Percentiles rank a stretch among this genome's conserved stretches.
phyloP scores from a whole-genome alignment of 2,113 vertebrate species.

The Labeo catla region DNA sequence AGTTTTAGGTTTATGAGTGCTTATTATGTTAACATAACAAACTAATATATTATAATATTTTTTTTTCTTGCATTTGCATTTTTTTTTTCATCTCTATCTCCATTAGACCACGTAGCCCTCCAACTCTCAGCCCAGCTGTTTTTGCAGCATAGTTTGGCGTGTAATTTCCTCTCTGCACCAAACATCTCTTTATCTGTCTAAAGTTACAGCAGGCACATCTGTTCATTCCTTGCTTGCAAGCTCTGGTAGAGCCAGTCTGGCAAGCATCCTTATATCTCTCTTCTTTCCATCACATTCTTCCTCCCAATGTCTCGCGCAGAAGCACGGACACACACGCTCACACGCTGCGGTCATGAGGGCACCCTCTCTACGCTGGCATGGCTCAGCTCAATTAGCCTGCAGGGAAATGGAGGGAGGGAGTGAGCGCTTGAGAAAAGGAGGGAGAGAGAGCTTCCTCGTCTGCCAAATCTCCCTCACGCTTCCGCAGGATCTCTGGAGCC shows the following conservation, averaged over 20 bases:
- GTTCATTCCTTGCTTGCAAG: slow-evolving; percentile 40
- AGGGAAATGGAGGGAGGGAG: slow-evolving; percentile 36
- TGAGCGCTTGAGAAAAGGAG: slow-evolving; percentile 1
- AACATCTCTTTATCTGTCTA: slow-evolving; percentile 44
- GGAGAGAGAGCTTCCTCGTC: slow-evolving; percentile 17
- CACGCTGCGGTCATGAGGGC: slow-evolving; percentile 51
- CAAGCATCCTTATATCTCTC: slow-evolving; percentile 19
- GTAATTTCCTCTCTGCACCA: slow-evolving; percentile 43
- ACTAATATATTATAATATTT: no score
- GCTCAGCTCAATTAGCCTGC: slow-evolving; percentile 63
- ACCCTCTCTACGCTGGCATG: slow-evolving; percentile 51
- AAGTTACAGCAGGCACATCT: slow-evolving; percentile 45
- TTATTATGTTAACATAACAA: no score
- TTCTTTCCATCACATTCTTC: slow-evolving; percentile 14
- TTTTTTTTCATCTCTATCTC: neutral
- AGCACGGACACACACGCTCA: slow-evolving; percentile 6
- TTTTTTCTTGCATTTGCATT: no score
- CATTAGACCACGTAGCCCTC: neutral
- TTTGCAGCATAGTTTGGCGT: slow-evolving; percentile 3
- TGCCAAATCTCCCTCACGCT: slow-evolving; percentile 45
- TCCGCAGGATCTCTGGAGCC: slow-evolving; percentile 27
- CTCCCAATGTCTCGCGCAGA: slow-evolving; percentile 17
- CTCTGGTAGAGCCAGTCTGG: slow-evolving; percentile 31
- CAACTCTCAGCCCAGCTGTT: slow-evolving; percentile 41
- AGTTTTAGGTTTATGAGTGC: no score